phyloP scores from a whole-genome alignment of 2,888 invertebrate species.

The Epinotia nisella region DNA sequence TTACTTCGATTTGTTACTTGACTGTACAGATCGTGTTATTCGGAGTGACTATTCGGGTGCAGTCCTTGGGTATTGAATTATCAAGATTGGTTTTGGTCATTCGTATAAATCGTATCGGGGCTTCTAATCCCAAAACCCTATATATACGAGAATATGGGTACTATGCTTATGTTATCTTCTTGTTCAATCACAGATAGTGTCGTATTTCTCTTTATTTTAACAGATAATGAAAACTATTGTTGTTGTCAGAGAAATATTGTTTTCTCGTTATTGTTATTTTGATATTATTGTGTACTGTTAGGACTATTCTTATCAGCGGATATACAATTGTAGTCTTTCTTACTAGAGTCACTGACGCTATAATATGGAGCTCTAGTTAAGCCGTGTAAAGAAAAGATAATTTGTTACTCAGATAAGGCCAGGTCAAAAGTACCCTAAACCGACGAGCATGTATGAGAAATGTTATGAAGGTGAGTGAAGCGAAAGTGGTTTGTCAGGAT shows the following conservation, averaged over 20 bases:
- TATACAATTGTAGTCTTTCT: no score
- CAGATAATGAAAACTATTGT: not conserved
- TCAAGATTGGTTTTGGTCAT: slow-evolving; percentile 19
- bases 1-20: slow-evolving; percentile 43
- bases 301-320: no score
- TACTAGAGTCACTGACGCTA: no score
- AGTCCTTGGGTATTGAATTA: slow-evolving; percentile 18
- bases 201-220: not conserved
- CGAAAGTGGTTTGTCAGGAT: no score
- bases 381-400: no score
- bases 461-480: no score
- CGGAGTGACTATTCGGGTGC: slow-evolving; percentile 19
- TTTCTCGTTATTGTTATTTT: not conserved
- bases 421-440: no score
- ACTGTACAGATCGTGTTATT: slow-evolving; percentile 36
- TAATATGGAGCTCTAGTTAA: no score
- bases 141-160: not conserved
- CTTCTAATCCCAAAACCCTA: not conserved
- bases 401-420: no score
- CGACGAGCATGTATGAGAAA: no score
- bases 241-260: no score
- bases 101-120: slow-evolving; percentile 12
- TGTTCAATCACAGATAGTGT: not conserved
- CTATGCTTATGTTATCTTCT: not conserved
- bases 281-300: no score